Evolutionary conservation across 2,113 vertebrate species (phyloP).

Genomic region (Excalfactoria chinensis): DNA sequence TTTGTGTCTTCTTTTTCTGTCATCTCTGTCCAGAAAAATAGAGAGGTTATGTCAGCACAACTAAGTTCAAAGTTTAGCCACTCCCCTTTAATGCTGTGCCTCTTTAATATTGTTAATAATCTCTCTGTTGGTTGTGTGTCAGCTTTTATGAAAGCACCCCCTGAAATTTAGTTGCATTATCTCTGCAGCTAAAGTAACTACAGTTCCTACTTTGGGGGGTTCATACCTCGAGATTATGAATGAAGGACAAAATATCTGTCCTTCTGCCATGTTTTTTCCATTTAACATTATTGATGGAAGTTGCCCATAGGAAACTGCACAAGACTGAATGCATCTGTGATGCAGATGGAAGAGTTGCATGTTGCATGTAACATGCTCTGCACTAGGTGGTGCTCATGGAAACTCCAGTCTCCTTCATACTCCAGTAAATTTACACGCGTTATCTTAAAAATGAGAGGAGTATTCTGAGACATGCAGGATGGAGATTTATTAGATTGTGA

Average conservation of each 20-base stretch:
- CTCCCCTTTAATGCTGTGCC: not conserved
- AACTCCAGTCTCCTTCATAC: not conserved
- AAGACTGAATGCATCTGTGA: slow-evolving; percentile 6
- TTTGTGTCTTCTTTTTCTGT: not conserved
- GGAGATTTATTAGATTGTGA: not conserved
- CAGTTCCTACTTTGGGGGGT: not conserved
- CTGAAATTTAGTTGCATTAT: not conserved
- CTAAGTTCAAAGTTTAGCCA: not conserved
- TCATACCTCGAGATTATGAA: not conserved
- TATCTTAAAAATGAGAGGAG: not conserved
- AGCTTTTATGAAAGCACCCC: not conserved
- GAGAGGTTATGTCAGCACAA: not conserved
- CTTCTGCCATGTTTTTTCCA: slow-evolving; percentile 19
- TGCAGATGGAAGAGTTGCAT: not conserved
- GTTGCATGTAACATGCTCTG: not conserved
- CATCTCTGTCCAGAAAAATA: not conserved
- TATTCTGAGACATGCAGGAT: not conserved
- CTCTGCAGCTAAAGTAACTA: not conserved
- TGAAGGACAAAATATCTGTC: not conserved
- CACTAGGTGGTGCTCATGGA: slow-evolving; percentile 48
- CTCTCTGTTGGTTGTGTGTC: not conserved
- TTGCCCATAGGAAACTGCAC: not conserved
- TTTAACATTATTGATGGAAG: not conserved
- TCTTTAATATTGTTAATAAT: not conserved
- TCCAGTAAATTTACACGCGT: not conserved